A percentile compares a stretch with the other conserved stretches of the same genome.
Evolutionary conservation across 2,113 vertebrate species (phyloP).

Genomic region (Pachyramphus minor): DNA sequence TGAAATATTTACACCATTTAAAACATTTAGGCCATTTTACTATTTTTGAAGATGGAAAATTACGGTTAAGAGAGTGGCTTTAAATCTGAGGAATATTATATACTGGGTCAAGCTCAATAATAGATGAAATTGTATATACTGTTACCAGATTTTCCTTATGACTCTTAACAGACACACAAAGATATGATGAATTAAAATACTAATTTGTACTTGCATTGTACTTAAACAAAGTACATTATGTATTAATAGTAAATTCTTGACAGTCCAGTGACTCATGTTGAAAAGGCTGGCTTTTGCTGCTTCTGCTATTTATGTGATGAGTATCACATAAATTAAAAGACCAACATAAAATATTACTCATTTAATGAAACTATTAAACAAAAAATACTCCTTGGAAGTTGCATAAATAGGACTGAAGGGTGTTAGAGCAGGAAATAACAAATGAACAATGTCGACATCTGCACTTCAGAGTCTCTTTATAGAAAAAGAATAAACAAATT

Average conservation of each 20-base stretch:
- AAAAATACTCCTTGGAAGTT: not conserved
- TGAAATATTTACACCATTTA: slow-evolving; percentile 41
- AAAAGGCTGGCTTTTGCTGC: not conserved
- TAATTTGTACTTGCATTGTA: not conserved
- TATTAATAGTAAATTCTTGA: not conserved
- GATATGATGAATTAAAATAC: not conserved
- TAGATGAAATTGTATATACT: not conserved
- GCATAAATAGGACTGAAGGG: not conserved
- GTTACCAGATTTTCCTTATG: not conserved
- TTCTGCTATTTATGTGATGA: not conserved
- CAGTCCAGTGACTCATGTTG: not conserved
- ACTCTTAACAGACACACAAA: not conserved
- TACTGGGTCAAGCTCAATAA: not conserved
- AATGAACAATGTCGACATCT: not conserved
- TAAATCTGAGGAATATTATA: not conserved
- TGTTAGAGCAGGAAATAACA: not conserved
- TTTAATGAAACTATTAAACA: not conserved
- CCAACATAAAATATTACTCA: not conserved
- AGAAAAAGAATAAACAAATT: not conserved
- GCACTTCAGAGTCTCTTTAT: not conserved
- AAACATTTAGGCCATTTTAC: not conserved
- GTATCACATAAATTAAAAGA: not conserved
- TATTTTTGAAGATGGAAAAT: not conserved
- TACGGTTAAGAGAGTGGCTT: not conserved
- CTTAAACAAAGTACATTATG: not conserved